Conservation (phyloP, 2,888 invertebrate species). For the Azorinus chamasolen region DNA sequence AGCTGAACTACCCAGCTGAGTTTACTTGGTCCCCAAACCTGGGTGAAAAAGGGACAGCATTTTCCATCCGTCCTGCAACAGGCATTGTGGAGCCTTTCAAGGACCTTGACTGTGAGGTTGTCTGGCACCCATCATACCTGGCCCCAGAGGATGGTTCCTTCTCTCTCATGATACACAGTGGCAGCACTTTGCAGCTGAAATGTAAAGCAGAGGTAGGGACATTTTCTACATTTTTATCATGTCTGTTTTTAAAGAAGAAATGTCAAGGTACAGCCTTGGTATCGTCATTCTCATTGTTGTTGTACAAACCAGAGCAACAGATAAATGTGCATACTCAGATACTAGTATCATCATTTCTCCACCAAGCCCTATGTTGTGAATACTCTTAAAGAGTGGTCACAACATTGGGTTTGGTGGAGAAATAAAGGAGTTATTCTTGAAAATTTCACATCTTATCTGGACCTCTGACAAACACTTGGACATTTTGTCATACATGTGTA, state of each 20-base stretch:
- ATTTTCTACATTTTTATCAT: neutral
- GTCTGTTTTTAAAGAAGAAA: neutral
- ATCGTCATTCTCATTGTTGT: too few species aligned
- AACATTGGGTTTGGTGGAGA: too few species aligned
- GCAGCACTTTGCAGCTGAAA: slow-evolving; percentile 78
- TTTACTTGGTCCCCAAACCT: slow-evolving; percentile 86
- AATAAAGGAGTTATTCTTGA: too few species aligned
- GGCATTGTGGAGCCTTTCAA: slow-evolving; percentile 84
- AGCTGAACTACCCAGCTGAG: slow-evolving; percentile 85
- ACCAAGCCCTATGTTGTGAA: too few species aligned
- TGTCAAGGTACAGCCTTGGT: too few species aligned
- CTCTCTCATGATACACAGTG: slow-evolving; percentile 83
- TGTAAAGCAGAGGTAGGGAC: slow-evolving; percentile 84
- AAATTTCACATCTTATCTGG: too few species aligned
- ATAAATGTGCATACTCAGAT: too few species aligned
- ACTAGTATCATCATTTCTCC: too few species aligned
- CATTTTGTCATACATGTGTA: too few species aligned
- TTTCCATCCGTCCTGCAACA: slow-evolving; percentile 86
- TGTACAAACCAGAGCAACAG: too few species aligned
- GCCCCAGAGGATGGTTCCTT: slow-evolving; percentile 85
- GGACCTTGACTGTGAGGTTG: slow-evolving; percentile 86
- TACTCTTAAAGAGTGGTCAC: too few species aligned
- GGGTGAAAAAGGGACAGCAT: slow-evolving; percentile 85
- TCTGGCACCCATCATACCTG: slow-evolving; percentile 86
- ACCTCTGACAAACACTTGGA: too few species aligned